Percentiles rank a stretch among this genome's conserved stretches.
Evolutionary conservation across 2,888 invertebrate species (phyloP).

Genomic region (Tenthredo scrophulariae): DNA sequence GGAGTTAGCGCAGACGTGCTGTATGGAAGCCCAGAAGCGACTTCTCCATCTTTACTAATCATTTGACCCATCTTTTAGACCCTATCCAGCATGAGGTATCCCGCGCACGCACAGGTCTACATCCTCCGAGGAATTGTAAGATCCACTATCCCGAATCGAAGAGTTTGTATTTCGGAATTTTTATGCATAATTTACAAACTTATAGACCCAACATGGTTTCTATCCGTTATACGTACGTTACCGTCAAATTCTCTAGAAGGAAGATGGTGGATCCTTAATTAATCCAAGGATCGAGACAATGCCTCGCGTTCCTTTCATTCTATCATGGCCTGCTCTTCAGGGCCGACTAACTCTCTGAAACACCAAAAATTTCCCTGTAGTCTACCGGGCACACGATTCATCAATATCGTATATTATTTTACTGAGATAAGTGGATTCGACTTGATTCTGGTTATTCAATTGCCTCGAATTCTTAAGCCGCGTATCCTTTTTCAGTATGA

Average conservation of each 20-base stretch:
- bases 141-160: conserved; percentile 11
- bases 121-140: neutral
- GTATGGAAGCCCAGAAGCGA: conserved; percentile 53
- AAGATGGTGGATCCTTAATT: conserved; percentile 8
- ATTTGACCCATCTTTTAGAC: conserved; percentile 51
- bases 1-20: conserved; percentile 41
- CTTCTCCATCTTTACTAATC: conserved; percentile 51
- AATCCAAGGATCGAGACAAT: conserved; percentile 4
- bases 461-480: neutral
- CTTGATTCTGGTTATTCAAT: neutral
- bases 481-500: neutral
- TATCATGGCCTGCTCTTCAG: conserved; percentile 11
- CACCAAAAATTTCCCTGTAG: neutral
- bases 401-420: neutral
- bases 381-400: neutral
- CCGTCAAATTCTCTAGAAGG: neutral
- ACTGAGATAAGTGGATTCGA: neutral
- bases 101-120: neutral
- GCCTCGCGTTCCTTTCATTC: conserved; percentile 12
- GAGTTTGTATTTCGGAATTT: neutral
- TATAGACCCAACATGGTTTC: neutral
- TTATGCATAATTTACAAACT: neutral
- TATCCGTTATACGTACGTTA: neutral
- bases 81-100: conserved; percentile 20
- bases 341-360: neutral